Evolutionary conservation across 2,797 vertebrate genomes (phyloP), one percentile per base, ranked within the genome.

Genomic region (Sebastes matsubarae): DNA sequence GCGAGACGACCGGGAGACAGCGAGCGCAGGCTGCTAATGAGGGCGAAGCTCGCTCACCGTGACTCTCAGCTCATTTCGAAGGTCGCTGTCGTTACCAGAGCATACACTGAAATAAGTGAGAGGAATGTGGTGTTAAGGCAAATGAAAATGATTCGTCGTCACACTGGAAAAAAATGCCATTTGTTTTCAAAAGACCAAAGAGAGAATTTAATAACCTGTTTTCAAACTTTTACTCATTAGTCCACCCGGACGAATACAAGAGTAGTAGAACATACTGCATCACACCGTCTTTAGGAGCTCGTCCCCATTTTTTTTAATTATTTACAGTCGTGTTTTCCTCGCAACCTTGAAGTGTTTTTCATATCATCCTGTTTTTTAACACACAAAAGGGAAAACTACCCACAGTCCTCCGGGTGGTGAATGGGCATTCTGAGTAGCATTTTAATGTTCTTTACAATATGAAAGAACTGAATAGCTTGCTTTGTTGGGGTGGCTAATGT

Each of bases 11-110:
- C 18, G 2, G 66, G 42, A 67, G 79, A 80, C 78, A 77, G 75
- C n/a, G 5, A 72, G 63, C 2, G 13, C 57, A 36, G 60, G 68
- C 77, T 6, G 68, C 86, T 92, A 91, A 92, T 89, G 86, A 90
- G 89, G 90, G 46, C 34, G 12, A 55, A 30, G 57, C 82, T 68
- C 18, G 2, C 60, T 66, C 73, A 25, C 67, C 0, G 9, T 29
- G 78, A 82, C 76, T 77, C 66, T 4, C 6, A 1, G 57, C 79
- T 79, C 30, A 20, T 18, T 11, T 50, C 1, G 20, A 74, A 88
- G 87, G 88, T 87, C 55, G 54, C 46, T 42, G 77, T 74, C 42
- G 25, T 87, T 85, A 78, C 67, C 72, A 16, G 63, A 71, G 83
- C 57, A 1, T 0, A 54, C 50, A 9, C 22, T 34, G 30, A 59